A percentile compares a stretch with the other conserved stretches of the same genome.
These are phyloP conservation scores for Zeuzera pyrina DNA, from an alignment of 2,888 invertebrate genomes.

Conservation along the genomic window DNA sequence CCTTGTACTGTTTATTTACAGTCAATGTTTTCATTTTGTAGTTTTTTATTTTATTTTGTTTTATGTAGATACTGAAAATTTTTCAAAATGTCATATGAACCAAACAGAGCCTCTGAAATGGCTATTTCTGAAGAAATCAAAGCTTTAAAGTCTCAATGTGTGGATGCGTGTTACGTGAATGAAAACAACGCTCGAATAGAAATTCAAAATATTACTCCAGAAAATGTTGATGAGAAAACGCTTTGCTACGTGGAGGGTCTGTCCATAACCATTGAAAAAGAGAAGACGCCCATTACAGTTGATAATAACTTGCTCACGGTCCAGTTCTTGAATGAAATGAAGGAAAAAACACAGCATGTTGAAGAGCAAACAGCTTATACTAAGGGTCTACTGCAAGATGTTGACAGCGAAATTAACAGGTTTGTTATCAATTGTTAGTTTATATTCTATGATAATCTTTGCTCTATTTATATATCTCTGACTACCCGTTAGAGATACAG, in stretches of 20 bases:
- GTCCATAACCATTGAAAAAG: slow-evolving; percentile 34
- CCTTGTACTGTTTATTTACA: too few relatives aligned
- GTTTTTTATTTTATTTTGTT: neutral
- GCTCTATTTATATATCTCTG: too few relatives aligned
- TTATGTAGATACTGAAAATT: slow-evolving; percentile 3
- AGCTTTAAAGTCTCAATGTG: slow-evolving; percentile 33
- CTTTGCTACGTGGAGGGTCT: slow-evolving; percentile 43
- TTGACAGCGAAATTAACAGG: slow-evolving; percentile 49
- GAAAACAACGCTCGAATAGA: slow-evolving; percentile 42
- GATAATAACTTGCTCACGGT: slow-evolving; percentile 45
- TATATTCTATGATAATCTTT: too few relatives aligned
- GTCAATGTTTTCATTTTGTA: slow-evolving; percentile 6
- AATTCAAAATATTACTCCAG: slow-evolving; percentile 19
- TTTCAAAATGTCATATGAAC: slow-evolving; percentile 32
- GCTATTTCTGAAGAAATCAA: slow-evolving; percentile 45
- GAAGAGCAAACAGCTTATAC: slow-evolving; percentile 47
- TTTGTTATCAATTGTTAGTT: too few relatives aligned
- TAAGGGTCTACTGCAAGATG: slow-evolving; percentile 39
- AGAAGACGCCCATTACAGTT: slow-evolving; percentile 32
- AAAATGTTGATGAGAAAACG: slow-evolving; percentile 29
- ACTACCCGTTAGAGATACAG: too few relatives aligned
- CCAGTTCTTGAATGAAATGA: slow-evolving; percentile 45
- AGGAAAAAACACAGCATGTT: slow-evolving; percentile 37
- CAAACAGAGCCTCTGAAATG: too few relatives aligned
- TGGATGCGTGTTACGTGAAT: slow-evolving; percentile 32